phyloP scores from a whole-genome alignment of 2,797 vertebrate species.

The Lutjanus argentimaculatus region DNA sequence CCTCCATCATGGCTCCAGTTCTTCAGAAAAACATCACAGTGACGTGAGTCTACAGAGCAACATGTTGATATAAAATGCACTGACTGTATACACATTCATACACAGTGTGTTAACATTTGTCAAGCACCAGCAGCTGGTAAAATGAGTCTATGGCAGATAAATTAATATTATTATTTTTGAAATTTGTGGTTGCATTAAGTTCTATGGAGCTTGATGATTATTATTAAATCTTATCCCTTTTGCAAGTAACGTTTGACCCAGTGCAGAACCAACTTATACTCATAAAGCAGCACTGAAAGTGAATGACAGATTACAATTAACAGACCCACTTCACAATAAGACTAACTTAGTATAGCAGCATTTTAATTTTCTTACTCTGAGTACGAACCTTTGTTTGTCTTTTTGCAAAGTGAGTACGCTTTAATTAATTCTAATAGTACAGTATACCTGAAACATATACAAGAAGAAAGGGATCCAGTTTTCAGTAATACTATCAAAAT shows the following conservation, averaged over 20 bases:
- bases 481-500: not conserved
- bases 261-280: not conserved
- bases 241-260: not conserved
- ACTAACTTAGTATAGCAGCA: too few relatives aligned
- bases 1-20: slow-evolving; percentile 91
- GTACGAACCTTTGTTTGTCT: too few relatives aligned
- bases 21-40: slow-evolving; percentile 92
- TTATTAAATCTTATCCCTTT: not conserved
- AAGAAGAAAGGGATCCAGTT: too few relatives aligned
- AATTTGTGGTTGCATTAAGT: not conserved
- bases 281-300: not conserved
- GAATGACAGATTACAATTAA: not conserved
- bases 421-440: too few relatives aligned
- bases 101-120: not conserved
- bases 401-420: too few relatives aligned
- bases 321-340: too few relatives aligned
- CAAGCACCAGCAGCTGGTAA: not conserved
- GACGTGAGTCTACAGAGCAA: slow-evolving; percentile 84
- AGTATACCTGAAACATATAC: too few relatives aligned
- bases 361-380: too few relatives aligned
- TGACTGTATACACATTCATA: not conserved
- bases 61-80: not conserved
- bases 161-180: not conserved
- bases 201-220: not conserved
- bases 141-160: not conserved